These are phyloP conservation scores for Ceramica pisi DNA, from an alignment of 2,888 invertebrate genomes.

Conservation along the genomic window DNA sequence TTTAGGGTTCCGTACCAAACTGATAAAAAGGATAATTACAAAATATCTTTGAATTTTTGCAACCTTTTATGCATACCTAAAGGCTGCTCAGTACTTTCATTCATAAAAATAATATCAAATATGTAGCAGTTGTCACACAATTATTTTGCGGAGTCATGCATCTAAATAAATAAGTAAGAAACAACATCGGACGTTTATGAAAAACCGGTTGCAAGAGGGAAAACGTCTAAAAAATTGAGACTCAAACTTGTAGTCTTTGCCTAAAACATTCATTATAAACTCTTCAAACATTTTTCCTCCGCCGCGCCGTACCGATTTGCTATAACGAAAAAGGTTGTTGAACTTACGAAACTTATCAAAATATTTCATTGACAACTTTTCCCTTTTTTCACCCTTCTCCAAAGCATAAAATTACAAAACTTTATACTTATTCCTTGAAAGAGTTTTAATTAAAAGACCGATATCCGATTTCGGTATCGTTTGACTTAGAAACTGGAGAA, in stretches of 20 bases:
- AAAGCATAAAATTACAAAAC: conserved; percentile 55
- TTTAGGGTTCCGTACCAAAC: too few species aligned
- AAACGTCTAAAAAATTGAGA: background rate
- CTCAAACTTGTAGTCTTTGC: too few species aligned
- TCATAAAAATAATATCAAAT: too few species aligned
- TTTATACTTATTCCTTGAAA: conserved; percentile 48
- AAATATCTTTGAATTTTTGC: too few species aligned
- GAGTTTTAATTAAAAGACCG: conserved; percentile 63
- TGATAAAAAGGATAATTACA: too few species aligned
- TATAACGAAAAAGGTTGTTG: conserved; percentile 11
- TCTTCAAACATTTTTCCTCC: background rate
- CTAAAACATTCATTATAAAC: background rate
- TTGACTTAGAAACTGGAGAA: conserved; percentile 52
- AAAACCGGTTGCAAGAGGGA: background rate
- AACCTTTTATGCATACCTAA: too few species aligned
- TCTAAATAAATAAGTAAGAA: too few species aligned
- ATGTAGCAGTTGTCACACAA: background rate
- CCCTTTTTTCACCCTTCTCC: conserved; percentile 38
- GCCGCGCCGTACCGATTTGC: too few species aligned
- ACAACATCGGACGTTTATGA: background rate
- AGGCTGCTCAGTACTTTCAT: too few species aligned
- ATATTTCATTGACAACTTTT: conserved; percentile 48
- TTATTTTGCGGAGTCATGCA: background rate
- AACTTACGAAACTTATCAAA: conserved; percentile 39
- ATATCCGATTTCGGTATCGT: conserved; percentile 56